Evolutionary conservation across 2,113 vertebrate genomes (phyloP), one percentile per base, ranked within the genome.

Genomic region (Sinocyclocheilus rhinocerous): DNA sequence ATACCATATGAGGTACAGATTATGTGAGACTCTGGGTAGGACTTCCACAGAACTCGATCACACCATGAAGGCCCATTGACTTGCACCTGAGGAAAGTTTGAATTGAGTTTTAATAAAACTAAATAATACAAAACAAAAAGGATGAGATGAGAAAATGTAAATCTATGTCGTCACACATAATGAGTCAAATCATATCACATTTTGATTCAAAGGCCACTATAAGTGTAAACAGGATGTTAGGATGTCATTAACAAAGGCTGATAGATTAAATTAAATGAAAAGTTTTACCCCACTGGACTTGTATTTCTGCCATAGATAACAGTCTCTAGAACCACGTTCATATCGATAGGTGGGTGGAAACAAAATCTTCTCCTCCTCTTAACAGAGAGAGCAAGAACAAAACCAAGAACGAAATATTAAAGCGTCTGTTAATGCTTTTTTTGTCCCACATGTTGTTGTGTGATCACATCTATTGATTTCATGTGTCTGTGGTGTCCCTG

Each of bases 321-420:
- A 95, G 91, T 96, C 95, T 83, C 96, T 92, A 42, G 96, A 96
- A 73, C 96, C 97, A 13, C 96, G 92, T 81, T 97, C 96, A 0
- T 97, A 97, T 1, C 96, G 96, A 88, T 97, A 97, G 0, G 96
- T 97, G 48, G 97, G 97, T 0, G 97, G 97, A 92, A 97, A 97
- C 6, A 94, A 89, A 87, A 97, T 97, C 91, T 96, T 96, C 85
- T 96, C 95, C 87, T 97, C 97, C 85, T 94, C 97, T 97, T 92
- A 87, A 93, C 6, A 81, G 29, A 63, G 80, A 84, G 22, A 91
- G 73, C 89, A 42, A 88, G 3, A 87, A 69, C 78, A 45, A 12
- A 48, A 48, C 3, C 45, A 48, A 12, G 45, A 48, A 48, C 11
- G 45, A 75, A 69, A 63, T 11, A 55, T 18, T 16, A 20, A 61